Evolutionary conservation across 2,888 invertebrate species (phyloP), one percentile per base, ranked within the genome.

Genomic region (Parapristionchus giblindavisi): DNA sequence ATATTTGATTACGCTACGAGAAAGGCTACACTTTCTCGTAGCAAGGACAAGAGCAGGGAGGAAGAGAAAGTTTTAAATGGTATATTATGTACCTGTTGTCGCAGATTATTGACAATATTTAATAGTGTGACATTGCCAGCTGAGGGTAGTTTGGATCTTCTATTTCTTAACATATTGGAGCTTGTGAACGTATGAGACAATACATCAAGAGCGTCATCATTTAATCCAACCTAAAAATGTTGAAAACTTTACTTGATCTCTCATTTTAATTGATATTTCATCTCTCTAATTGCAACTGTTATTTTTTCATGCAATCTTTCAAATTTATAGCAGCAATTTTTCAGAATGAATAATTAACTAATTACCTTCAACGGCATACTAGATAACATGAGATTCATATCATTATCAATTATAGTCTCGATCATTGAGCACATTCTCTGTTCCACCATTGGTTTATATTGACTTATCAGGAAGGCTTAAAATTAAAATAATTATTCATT

Each of bases 371-470:
- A 75, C 1, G 87, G 87, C 84, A 87, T 87, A 21, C 83, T 86
- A 0, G 82, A 74, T 48, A 87, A 71, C 21, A 87, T 79, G 8
- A 77, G 79, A 68, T 87, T 87, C 86, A 87, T 86, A 68, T 87
- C 87, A 34, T 82, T 54, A 70, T 87, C 84, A 38, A 87, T 83
- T 24, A 87, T 84, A 8, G 79, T 82, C 60, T 87, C 84, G 63
- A 87, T 87, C 87, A 87, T 87, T 76, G 81, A 80, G 74, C 87
- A 87, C 85, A 87, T 87, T 70, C 84, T 76, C 70, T 84, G 83
- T 75, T 87, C 87, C 17, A 87, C 87, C 80, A 85, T 87, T 48
- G 87, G 87, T 76, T 87, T 87, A 81, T 85, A 86, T 60, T 87
- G 81, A 5, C 77, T 84, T 68, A 87, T 87, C 8, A 87, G 61